Base-by-base conservation (phyloP, 1,140 invertebrate species). In the Probaryconus sp. region DNA sequence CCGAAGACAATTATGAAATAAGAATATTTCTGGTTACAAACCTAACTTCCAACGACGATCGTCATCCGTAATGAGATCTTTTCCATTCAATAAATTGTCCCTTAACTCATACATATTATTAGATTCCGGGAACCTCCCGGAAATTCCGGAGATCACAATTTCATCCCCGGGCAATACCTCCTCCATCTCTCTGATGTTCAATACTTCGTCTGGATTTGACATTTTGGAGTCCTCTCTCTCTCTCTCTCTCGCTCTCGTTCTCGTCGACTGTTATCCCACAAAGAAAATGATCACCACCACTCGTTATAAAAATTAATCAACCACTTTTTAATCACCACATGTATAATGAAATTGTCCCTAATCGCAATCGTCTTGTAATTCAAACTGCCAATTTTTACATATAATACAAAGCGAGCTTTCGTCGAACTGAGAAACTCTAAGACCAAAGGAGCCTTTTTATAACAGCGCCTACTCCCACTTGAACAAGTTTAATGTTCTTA, bases 111-210 rank as follows among this genome's bases (percentile, higher is more conserved):
- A 82, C 24, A 98, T 90, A 80, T 94, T 95, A 28, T 93, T 89
- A 0, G 93, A 95, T 72, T 97, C 92, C 0, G 97, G 97, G 85
- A 96, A 97, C 79, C 92, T 90, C 7, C 96, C 96, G 0, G 95
- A 91, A 7, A 97, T 90, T 17, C 94, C 94, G 53, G 89, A 88
- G 73, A 98, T 94, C 20, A 95, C 93, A 45, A 98, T 91, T 75
- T 96, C 94, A 55, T 96, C 94, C 0, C 91, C 93, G 2, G 89
- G 85, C 2, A 56, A 50, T 5, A 80, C 60, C 1, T 64, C 24
- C 5, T 68, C 0, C 0, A 68, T 5, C 48, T 60, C 77, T 10
- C 33, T 38, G 13, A 56, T 43, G 9, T 38, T 56, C n/a, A n/a
- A n/a, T n/a, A n/a, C n/a, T n/a, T n/a, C n/a, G n/a, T n/a, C n/a